Evolutionary conservation across 1,140 invertebrate genomes (phyloP), one percentile per base, ranked within the genome.

Genomic region (Aricia agestis): DNA sequence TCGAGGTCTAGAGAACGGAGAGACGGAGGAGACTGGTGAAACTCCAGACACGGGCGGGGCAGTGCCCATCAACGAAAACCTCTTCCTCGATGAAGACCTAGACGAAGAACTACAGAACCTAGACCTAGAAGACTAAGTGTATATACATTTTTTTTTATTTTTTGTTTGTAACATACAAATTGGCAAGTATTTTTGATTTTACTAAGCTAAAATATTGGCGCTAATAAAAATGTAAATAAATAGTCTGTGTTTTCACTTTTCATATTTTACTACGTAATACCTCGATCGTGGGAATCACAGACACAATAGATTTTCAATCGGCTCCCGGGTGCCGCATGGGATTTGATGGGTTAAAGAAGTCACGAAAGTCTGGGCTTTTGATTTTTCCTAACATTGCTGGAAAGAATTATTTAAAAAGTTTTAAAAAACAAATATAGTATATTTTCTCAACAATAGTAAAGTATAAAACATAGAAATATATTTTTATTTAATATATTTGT

Each of bases 11-110:
- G 77, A 89, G 67, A 91, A 92, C 66, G 92, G 92, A 7, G 78
- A 78, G 41, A 71, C 57, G 18, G 74, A 68, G n/a, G 78, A 82
- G 69, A 76, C 79, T n/a, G 76, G 78, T 13, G 82, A 82, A 6
- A 79, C 79, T 61, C 79, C 81, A 67, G 83, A 77, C 58, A n/a
- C 69, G 0, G 74, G 70, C 5, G 70, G 66, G 72, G 93, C 93
- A 25, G 95, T 94, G 32, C 96, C 97, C 41, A 99, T 99, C 74
- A 98, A 99, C 92, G 98, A 99, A 91, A 97, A 98, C 88, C 94
- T 99, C 5, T 99, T 99, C 93, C 94, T 95, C 45, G 97, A 97
- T 77, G 97, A 97, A 84, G 97, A 98, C 82, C 87, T 98, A 69
- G 97, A 98, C 82, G 96, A 98, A 79, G 97, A 98, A 91, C 88